Evolutionary conservation across 37 sponge, comb jelly and placozoan genomes (phyloP).

Genomic region (Cladorhizidae sp.): DNA sequence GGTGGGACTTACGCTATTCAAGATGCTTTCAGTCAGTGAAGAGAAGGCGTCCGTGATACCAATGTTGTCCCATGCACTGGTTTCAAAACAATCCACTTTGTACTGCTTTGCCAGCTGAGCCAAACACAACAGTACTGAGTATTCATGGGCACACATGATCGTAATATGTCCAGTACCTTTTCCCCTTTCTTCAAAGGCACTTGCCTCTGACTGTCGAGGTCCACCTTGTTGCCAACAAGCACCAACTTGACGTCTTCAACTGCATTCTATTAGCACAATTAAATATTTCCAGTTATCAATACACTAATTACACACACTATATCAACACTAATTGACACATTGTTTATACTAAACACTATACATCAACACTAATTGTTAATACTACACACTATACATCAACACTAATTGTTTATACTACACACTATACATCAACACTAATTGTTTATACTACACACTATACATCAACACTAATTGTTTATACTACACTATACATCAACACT

Average conservation of each 20-base stretch:
- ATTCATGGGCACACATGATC: too few species aligned
- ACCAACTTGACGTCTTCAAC: constrained; percentile 57
- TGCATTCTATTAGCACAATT: constrained; percentile 54
- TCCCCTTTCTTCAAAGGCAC: constrained; percentile 49
- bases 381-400: too few species aligned
- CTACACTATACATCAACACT: too few species aligned
- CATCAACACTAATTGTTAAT: too few species aligned
- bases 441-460: too few species aligned
- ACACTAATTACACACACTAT: not conserved
- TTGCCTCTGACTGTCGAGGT: constrained; percentile 50
- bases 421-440: too few species aligned
- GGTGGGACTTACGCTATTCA: constrained; percentile 54
- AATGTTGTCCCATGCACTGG: constrained; percentile 66
- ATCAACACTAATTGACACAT: not conserved
- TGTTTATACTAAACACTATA: too few species aligned
- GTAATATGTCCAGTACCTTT: too few species aligned
- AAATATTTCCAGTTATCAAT: too few species aligned
- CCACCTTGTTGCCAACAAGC: constrained; percentile 74
- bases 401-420: too few species aligned
- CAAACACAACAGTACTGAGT: too few species aligned
- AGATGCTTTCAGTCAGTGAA: constrained; percentile 40
- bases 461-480: too few species aligned
- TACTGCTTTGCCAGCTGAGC: constrained; percentile 60
- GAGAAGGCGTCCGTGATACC: constrained; percentile 53
- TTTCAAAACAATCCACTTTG: constrained; percentile 51